A percentile compares a stretch with the other conserved stretches of the same genome.
Evolutionary conservation across 1,140 invertebrate genomes (phyloP).

Genomic region (Conus ventricosus): DNA sequence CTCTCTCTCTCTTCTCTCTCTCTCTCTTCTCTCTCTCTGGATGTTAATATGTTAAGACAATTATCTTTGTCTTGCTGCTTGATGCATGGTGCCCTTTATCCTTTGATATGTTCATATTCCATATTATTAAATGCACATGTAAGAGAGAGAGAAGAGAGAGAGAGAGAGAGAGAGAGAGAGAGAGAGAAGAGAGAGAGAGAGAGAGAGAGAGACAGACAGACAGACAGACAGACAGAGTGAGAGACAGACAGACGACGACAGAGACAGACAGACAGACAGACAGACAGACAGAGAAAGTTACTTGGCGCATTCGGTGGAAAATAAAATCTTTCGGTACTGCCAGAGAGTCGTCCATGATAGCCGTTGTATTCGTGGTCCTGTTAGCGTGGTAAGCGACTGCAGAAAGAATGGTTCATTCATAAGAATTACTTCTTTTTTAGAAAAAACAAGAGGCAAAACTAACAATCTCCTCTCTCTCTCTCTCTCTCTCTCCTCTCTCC

Average conservation of each 20-base stretch:
- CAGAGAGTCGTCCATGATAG: background rate
- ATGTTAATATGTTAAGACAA: too few species aligned
- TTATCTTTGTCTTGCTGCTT: too few species aligned
- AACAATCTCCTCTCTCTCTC: too few species aligned
- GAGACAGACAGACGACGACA: background rate
- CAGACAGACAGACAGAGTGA: background rate
- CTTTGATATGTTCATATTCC: too few species aligned
- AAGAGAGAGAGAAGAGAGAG: background rate
- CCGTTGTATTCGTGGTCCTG: background rate
- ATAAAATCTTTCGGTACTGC: conserved; percentile 18
- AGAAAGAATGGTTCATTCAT: background rate
- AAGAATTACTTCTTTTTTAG: too few species aligned
- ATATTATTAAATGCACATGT: too few species aligned
- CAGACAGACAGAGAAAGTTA: background rate
- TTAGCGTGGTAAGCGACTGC: conserved; percentile 1
- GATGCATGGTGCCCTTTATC: too few species aligned
- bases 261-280: too few species aligned
- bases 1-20: too few species aligned
- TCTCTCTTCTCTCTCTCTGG: too few species aligned
- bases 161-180: background rate
- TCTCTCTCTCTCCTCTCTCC: too few species aligned
- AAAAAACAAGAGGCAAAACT: too few species aligned
- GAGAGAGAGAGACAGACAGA: background rate
- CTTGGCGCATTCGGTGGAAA: background rate
- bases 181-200: background rate